Conservation (phyloP, 23 tunicate species). For the Halocynthia aurantium region DNA sequence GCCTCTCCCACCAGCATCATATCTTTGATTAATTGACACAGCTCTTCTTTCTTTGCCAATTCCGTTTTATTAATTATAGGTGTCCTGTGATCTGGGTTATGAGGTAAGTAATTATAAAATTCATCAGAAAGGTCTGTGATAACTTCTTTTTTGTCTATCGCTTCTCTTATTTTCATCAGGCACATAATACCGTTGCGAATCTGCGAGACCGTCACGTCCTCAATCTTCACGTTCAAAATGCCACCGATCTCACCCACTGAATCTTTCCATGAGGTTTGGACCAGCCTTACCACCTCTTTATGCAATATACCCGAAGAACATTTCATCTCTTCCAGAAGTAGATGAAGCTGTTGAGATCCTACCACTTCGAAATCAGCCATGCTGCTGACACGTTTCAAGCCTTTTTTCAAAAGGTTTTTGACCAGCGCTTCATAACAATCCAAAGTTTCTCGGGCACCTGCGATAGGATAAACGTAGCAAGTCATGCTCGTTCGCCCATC, state of each 20-base stretch:
- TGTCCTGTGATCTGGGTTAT: not conserved
- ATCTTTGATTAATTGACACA: conserved; percentile 53
- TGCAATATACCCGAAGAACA: conserved; percentile 36
- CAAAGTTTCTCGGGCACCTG: not conserved
- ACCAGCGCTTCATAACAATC: conserved; percentile 12
- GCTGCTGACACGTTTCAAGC: not conserved
- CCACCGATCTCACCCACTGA: conserved; percentile 22
- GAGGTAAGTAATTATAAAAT: conserved; percentile 18
- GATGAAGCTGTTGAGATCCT: not conserved
- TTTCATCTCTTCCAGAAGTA: conserved; percentile 61
- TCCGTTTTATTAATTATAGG: conserved; percentile 24
- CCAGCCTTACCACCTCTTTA: conserved; percentile 29
- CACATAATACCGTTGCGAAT: conserved; percentile 39
- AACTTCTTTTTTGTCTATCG: conserved; percentile 19
- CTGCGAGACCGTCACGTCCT: conserved; percentile 5
- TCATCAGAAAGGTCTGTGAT: conserved; percentile 26
- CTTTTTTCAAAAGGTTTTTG: not conserved
- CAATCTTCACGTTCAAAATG: not conserved
- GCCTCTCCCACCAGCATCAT: conserved; percentile 23
- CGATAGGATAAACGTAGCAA: not conserved
- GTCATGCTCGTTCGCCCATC: not conserved
- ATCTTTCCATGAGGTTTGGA: conserved; percentile 8
- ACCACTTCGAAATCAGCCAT: not conserved
- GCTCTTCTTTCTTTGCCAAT: conserved; percentile 47
- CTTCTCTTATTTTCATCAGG: conserved; percentile 49